Conservation (phyloP, 2,888 invertebrate species). For the Hemistola chrysoprasaria region DNA sequence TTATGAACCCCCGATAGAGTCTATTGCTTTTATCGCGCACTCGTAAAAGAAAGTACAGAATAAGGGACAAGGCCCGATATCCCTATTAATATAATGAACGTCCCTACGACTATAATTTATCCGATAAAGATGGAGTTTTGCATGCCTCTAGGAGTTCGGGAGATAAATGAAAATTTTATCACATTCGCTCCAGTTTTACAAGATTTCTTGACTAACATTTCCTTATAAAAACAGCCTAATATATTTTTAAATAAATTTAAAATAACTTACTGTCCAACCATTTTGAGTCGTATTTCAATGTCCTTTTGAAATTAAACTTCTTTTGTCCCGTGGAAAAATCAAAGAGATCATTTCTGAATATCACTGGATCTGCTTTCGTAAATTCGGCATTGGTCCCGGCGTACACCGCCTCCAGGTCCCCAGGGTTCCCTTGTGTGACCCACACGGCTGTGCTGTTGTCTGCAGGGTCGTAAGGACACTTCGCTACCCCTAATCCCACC, state of each 20-base stretch:
- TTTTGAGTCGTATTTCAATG: conserved; percentile 86
- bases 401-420: conserved; percentile 84
- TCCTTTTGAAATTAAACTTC: conserved; percentile 84
- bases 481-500: conserved; percentile 85
- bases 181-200: neutral
- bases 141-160: conserved; percentile 23
- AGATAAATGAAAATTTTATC: too few relatives aligned
- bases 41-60: conserved; percentile 50
- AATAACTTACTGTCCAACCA: conserved; percentile 86
- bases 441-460: conserved; percentile 89
- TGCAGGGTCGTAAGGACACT: conserved; percentile 88
- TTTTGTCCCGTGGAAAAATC: conserved; percentile 83
- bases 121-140: conserved; percentile 35
- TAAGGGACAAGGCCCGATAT: conserved; percentile 46
- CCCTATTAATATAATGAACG: conserved; percentile 49
- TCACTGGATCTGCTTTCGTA: conserved; percentile 87
- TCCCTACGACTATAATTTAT: conserved; percentile 35
- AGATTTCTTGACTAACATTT: conserved; percentile 1
- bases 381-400: conserved; percentile 89
- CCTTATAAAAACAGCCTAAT: too few relatives aligned
- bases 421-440: conserved; percentile 86
- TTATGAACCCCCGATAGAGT: conserved; percentile 41
- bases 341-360: conserved; percentile 86
- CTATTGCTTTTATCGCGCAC: conserved; percentile 43
- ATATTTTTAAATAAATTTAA: too few relatives aligned